Evolutionary conservation across 2,113 vertebrate species (phyloP), one percentile per base, ranked within the genome.

Genomic region (Salvelinus alpinus): DNA sequence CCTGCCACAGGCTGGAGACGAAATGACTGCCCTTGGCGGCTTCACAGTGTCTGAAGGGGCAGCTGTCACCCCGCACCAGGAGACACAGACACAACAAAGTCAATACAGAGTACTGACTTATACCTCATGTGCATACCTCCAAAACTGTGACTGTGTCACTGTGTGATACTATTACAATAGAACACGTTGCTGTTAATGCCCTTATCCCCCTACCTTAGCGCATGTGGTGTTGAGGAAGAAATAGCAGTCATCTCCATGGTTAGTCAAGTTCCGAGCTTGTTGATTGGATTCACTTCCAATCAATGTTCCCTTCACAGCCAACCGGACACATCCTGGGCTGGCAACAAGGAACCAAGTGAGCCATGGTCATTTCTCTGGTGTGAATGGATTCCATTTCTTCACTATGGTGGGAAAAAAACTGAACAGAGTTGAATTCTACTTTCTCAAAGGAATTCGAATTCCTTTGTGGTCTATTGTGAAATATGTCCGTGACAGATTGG

Each of bases 141-240:
- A 14, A 18, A 14, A 18, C 12, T 14, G 34, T 34, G 12, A 54
- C 34, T 34, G 31, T 34, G 31, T 34, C 31, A 34, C 34, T 34
- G 34, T 34, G 34, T 34, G 34, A 34, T 34, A 34, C 6, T 34
- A 12, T 18, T 18, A 12, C 12, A 54, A 54, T 18, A 14, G 12
- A 18, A 54, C 12, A 54, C 29, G 29, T 4, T 51, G 3, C 51
- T 22, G 48, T 54, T 51, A n/a, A 1, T 9, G 27, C 2, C 2
- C 34, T 11, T 0, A 82, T 44, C 5, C 9, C 64, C 34, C 72
- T 85, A 95, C 97, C 94, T 99, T 99, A 62, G 91, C 87, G 84
- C 97, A 98, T 0, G 94, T 97, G 44, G 97, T 98, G 84, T 99
- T 99, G 92, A 96, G 99, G 82, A 89, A 99, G 89, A 98, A 99